Conservation (phyloP, 2,888 invertebrate species). For the Drosophila borealis region DNA sequence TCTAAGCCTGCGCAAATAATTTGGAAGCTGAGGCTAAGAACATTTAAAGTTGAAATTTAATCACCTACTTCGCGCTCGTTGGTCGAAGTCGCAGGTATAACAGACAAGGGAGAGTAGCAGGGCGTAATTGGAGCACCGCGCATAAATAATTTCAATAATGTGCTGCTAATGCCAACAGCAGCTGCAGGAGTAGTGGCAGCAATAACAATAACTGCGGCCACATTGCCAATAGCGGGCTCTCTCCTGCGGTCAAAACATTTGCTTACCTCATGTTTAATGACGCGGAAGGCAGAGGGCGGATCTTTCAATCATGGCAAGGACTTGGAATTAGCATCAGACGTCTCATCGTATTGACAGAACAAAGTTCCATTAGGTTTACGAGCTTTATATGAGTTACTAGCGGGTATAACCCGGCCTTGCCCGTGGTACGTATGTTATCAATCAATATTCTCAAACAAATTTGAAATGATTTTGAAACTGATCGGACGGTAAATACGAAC, state of each 20-base stretch:
- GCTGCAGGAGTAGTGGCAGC: slow-evolving; percentile 26
- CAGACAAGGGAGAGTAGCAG: too few relatives aligned
- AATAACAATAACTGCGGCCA: slow-evolving; percentile 36
- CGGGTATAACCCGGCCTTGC: too few relatives aligned
- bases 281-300: slow-evolving; percentile 31
- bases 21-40: too few relatives aligned
- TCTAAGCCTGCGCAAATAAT: too few relatives aligned
- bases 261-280: slow-evolving; percentile 16
- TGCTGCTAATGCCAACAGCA: slow-evolving; percentile 64
- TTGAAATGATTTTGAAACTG: too few relatives aligned
- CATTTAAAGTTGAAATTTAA: too few relatives aligned
- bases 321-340: slow-evolving; percentile 35
- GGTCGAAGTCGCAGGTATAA: too few relatives aligned
- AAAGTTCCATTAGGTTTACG: slow-evolving; percentile 56
- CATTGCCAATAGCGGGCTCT: slow-evolving; percentile 26
- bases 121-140: too few relatives aligned
- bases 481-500: too few relatives aligned
- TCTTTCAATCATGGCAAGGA: slow-evolving; percentile 60
- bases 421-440: too few relatives aligned
- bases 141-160: slow-evolving; percentile 74
- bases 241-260: slow-evolving; percentile 59
- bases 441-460: too few relatives aligned
- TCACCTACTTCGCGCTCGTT: too few relatives aligned
- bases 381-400: slow-evolving; percentile 55
- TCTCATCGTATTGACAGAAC: slow-evolving; percentile 17